Base-by-base conservation (phyloP, 2,888 invertebrate species). In the Synanthedon tipuliformis region DNA sequence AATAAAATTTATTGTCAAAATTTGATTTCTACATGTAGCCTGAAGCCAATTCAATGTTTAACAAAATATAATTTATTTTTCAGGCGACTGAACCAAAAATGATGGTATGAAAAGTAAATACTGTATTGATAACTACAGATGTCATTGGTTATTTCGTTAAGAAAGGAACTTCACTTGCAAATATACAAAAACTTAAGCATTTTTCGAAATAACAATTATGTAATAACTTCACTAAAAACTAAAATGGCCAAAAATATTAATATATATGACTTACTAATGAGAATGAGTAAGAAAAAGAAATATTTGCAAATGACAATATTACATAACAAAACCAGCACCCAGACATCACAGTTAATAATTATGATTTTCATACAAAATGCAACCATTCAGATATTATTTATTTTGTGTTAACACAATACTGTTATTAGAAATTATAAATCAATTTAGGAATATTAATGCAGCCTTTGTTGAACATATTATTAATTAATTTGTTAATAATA, bases 101-200 rank as follows among this genome's bases (percentile, higher is more conserved):
- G 53, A 59, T 68, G 56, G 59, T 67, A 62, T 66, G 67, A 82
- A 83, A 85, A 84, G 84, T 86, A 84, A 85, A 84, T 84, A 84
- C 84, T 84, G 86, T 73, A 69, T 62, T 62, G 66, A 61, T 70
- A 69, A 77, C 73, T 77, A 77, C 67, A 73, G 75, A 79, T 79
- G 81, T 79, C 78, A 65, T 71, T 73, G 80, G 79, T 83, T 80
- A 80, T 55, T 13, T 23, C 13, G 49, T 49, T 49, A 16, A 49
- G 7, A 23, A 62, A 64, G 59, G 61, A 61, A 60, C 62, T 61
- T 65, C 73, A 81, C 79, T 81, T 78, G 80, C 83, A 82, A 81
- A 82, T 72, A 76, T 55, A 12, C 15, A 34, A 34, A 34, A 34
- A 34, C 34, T 34, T 8, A 34, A 34, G 34, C 34, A 7, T 34